Evolutionary conservation across 1,140 invertebrate species (phyloP).

Genomic region (Megathymus violae): DNA sequence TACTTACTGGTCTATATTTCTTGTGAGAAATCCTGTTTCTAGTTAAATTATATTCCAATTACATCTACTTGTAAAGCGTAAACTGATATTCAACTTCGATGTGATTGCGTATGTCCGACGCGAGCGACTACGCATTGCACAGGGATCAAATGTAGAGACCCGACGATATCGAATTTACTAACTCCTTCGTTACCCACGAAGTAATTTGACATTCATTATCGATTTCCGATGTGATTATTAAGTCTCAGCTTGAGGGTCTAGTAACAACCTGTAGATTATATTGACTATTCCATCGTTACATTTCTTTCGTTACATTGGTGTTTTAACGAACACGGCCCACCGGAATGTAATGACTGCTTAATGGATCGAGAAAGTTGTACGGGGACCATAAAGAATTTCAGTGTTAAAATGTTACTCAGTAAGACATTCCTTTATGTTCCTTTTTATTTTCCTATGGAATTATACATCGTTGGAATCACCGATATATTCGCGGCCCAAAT

Average conservation of each 20-base stretch:
- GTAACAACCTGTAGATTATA: not conserved
- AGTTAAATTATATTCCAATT: conserved; percentile 18
- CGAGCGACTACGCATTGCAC: not conserved
- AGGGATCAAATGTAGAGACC: not conserved
- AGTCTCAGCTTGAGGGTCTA: not conserved
- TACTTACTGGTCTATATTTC: not conserved
- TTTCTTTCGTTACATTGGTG: no score
- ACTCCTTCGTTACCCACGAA: not conserved
- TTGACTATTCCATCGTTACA: no score
- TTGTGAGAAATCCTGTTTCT: not conserved
- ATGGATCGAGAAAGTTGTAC: no score
- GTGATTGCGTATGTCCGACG: conserved; percentile 22
- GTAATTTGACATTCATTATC: not conserved
- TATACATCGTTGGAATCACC: no score
- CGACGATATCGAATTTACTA: not conserved
- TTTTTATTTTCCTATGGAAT: no score
- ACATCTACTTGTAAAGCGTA: conserved; percentile 8
- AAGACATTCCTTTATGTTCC: no score
- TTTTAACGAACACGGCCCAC: no score
- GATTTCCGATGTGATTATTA: not conserved
- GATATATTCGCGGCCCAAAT: no score
- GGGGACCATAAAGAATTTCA: no score
- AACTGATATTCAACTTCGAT: conserved; percentile 23
- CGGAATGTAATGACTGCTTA: no score
- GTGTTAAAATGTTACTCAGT: no score